phyloP scores from a whole-genome alignment of 2,113 vertebrate genomes.

The Ancistrus triradiatus region DNA sequence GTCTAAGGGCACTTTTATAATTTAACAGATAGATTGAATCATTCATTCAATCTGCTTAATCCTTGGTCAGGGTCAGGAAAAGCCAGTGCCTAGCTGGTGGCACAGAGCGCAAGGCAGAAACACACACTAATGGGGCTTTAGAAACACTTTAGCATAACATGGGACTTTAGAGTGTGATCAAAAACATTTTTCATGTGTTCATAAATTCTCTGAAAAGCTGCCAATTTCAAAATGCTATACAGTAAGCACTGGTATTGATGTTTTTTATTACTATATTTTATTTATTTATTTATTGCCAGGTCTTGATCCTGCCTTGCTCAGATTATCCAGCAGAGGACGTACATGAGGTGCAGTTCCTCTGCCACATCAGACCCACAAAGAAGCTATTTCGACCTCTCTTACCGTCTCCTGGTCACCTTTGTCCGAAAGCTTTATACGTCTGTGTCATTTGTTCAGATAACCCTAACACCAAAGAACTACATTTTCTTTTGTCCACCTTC shows the following conservation, averaged over 20 bases:
- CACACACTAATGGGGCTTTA: no score
- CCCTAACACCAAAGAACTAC: background rate
- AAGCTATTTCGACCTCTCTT: slow-evolving; percentile 11
- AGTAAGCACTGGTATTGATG: background rate
- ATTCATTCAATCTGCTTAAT: no score
- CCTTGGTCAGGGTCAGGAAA: no score
- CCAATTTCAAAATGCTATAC: no score
- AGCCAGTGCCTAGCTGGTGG: no score
- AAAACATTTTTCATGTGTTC: no score
- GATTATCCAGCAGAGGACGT: slow-evolving; percentile 38
- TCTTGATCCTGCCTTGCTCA: background rate
- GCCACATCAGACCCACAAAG: background rate
- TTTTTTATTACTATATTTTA: background rate
- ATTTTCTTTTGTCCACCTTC: background rate
- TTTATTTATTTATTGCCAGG: background rate
- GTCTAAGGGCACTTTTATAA: no score
- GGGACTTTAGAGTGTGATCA: no score
- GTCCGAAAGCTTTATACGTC: slow-evolving; percentile 10
- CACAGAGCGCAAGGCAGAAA: no score
- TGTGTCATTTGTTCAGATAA: slow-evolving; percentile 8
- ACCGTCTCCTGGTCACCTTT: slow-evolving; percentile 15
- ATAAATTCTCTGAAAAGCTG: no score
- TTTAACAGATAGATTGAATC: no score
- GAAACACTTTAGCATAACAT: no score
- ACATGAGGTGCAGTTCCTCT: background rate